Percentiles rank a stretch among this genome's conserved stretches.
These are phyloP conservation scores for Neoaliturus tenellus DNA, from an alignment of 2,888 invertebrate genomes.

Conservation along the genomic window DNA sequence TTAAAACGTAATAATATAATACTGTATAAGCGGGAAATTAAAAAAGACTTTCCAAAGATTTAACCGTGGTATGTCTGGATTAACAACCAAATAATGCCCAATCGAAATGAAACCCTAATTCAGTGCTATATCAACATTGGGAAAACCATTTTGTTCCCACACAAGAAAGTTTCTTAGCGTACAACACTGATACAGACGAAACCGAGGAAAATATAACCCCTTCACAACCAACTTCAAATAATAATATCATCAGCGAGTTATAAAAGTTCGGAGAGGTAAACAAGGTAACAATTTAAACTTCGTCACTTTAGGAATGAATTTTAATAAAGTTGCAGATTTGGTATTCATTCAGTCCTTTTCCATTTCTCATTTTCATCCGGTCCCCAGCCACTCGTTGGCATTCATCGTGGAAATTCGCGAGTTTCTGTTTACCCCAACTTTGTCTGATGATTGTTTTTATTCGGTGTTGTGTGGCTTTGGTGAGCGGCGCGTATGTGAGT, in stretches of 20 bases:
- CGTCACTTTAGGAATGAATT: constrained; percentile 50
- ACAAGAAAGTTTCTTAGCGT: no score
- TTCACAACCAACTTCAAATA: constrained; percentile 18
- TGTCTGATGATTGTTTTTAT: constrained; percentile 37
- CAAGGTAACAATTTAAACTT: constrained; percentile 52
- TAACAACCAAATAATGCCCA: no score
- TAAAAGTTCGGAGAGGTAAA: constrained; percentile 41
- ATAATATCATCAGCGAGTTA: constrained; percentile 31
- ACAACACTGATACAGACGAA: no score
- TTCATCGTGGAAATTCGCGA: constrained; percentile 35
- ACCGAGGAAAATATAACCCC: background rate
- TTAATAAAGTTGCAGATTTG: constrained; percentile 50
- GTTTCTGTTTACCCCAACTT: constrained; percentile 44
- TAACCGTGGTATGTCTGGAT: no score
- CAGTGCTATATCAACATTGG: no score
- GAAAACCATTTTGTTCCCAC: no score
- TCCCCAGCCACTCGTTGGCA: constrained; percentile 25
- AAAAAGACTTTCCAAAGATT: no score
- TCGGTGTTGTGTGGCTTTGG: background rate
- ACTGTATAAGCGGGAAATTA: no score
- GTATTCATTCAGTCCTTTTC: constrained; percentile 45
- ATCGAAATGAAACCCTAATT: no score
- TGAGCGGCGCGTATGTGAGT: background rate
- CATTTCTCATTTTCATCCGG: constrained; percentile 49
- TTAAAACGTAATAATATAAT: no score